Conservation (phyloP, 2,113 vertebrate genomes). For the Eulacestoma nigropectus region DNA sequence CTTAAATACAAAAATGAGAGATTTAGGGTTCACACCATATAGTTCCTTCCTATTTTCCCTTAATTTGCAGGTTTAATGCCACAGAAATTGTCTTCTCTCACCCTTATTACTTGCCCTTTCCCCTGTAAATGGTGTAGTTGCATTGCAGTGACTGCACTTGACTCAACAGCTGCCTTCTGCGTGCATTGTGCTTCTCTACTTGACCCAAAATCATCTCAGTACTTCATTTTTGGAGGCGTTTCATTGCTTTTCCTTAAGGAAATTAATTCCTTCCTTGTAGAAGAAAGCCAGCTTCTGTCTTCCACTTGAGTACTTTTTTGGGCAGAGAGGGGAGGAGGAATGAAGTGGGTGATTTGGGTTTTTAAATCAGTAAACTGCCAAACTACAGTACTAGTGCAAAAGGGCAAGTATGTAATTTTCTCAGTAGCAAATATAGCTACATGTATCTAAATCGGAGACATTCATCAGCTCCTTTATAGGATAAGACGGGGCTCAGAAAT, state of each 20-base stretch:
- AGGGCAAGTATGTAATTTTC: slow-evolving; percentile 31
- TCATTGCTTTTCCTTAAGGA: neutral
- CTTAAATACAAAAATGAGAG: neutral
- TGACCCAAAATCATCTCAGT: neutral
- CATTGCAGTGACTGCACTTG: neutral
- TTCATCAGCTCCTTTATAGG: slow-evolving; percentile 41
- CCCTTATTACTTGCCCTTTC: neutral
- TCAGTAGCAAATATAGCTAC: slow-evolving; percentile 36
- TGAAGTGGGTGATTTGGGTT: neutral
- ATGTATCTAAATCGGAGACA: slow-evolving; percentile 27
- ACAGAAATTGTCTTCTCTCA: neutral
- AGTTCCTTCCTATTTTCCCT: neutral
- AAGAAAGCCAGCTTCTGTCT: neutral
- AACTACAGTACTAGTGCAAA: slow-evolving; percentile 1
- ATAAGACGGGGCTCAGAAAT: slow-evolving; percentile 59
- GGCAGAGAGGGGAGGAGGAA: neutral
- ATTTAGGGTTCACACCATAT: neutral
- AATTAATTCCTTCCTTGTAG: slow-evolving; percentile 12
- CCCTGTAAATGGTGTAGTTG: neutral
- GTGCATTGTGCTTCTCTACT: neutral
- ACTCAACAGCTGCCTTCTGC: neutral
- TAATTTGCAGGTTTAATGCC: neutral
- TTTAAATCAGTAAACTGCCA: slow-evolving; percentile 9
- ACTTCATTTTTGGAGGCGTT: neutral
- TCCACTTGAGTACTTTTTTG: neutral